A percentile compares a stretch with the other conserved stretches of the same genome.
phyloP scores from a whole-genome alignment of 2,113 vertebrate genomes.

The Thoracochromis brauschi region DNA sequence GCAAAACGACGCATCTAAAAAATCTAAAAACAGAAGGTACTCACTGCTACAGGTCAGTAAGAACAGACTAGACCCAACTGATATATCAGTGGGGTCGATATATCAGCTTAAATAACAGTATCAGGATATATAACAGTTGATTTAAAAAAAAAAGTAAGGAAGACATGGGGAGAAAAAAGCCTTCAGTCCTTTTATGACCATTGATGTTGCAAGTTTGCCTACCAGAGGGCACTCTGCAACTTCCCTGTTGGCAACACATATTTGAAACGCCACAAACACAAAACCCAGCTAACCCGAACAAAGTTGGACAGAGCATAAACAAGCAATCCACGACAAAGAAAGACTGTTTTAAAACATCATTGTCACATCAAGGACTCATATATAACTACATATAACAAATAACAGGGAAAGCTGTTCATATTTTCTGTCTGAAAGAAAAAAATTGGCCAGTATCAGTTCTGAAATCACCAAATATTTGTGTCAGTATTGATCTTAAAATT shows the following conservation, averaged over 20 bases:
- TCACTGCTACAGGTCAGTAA: neutral
- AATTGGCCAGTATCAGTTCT: neutral
- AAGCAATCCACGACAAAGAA: neutral
- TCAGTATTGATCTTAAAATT: neutral
- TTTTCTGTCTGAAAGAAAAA: neutral
- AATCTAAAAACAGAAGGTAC: neutral
- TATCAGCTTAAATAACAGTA: neutral
- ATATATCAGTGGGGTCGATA: neutral
- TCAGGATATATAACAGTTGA: neutral
- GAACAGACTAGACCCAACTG: neutral
- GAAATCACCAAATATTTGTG: neutral
- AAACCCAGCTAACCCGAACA: neutral
- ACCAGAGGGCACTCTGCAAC: neutral
- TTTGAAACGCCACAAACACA: neutral
- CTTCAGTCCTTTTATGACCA: neutral
- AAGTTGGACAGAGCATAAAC: neutral
- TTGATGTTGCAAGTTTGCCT: neutral
- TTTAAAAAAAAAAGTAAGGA: neutral
- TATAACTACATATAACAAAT: neutral
- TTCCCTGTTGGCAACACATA: neutral
- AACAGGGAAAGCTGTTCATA: neutral
- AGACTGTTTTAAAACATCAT: neutral
- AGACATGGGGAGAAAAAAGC: neutral
- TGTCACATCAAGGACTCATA: neutral
- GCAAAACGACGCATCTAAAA: neutral